phyloP scores from a whole-genome alignment of 64 coral and sea anemone species.

The Astreopora myriophthalma region DNA sequence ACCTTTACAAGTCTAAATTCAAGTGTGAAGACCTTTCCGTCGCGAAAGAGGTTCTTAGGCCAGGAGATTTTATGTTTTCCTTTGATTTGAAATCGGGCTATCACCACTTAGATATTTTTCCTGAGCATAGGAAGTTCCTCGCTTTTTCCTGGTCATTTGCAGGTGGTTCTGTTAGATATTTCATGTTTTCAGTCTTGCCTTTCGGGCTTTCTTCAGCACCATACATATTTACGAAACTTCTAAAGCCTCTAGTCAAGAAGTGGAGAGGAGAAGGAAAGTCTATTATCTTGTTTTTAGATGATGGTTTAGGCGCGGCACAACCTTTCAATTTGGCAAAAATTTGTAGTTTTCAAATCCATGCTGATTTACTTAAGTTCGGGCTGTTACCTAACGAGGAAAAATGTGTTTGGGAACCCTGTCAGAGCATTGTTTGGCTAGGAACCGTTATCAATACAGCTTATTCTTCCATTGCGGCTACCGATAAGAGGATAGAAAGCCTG shows the following conservation, averaged over 20 bases:
- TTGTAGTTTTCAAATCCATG: conserved; percentile 1
- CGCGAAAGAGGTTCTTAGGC: conserved; percentile 24
- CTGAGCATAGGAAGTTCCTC: conserved; percentile 47
- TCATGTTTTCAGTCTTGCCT: conserved; percentile 47
- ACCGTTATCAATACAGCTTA: conserved; percentile 18
- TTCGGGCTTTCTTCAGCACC: conserved; percentile 66
- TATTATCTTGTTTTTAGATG: conserved; percentile 37
- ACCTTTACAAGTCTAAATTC: conserved; percentile 42
- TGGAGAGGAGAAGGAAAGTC: conserved; percentile 39
- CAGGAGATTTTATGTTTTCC: conserved; percentile 47
- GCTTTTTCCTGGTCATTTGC: conserved; percentile 50
- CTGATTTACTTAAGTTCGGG: conserved; percentile 29
- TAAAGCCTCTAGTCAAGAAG: conserved; percentile 60
- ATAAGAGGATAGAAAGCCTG: conserved; percentile 26
- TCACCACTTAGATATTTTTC: conserved; percentile 63
- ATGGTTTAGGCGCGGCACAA: not conserved
- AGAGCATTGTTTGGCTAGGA: conserved; percentile 34
- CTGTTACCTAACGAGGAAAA: conserved; percentile 38
- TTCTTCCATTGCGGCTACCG: conserved; percentile 33
- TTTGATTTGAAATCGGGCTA: conserved; percentile 81
- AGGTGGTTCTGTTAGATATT: not conserved
- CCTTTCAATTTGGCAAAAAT: not conserved
- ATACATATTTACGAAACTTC: conserved; percentile 65
- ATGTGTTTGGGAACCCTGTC: conserved; percentile 55
- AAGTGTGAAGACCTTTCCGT: conserved; percentile 49